A percentile compares a stretch with the other conserved stretches of the same genome.
These are phyloP conservation scores for Dendrolimus houi DNA, from an alignment of 2,888 invertebrate species.

Conservation along the genomic window DNA sequence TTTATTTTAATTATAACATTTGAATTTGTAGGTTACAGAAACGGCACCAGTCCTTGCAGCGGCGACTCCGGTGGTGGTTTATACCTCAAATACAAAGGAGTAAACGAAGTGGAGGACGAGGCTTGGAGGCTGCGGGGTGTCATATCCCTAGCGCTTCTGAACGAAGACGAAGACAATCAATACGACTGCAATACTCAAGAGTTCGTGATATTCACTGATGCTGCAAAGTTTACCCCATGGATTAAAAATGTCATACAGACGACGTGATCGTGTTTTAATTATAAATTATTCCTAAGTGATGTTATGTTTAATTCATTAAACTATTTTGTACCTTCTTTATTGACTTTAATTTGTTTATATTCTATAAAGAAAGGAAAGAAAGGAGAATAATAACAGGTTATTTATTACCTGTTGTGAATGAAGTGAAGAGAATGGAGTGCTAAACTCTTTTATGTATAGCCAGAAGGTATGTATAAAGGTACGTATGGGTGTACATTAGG, in stretches of 20 bases:
- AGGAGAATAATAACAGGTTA: no score
- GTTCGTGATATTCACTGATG: neutral
- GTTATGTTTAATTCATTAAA: no score
- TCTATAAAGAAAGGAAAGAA: no score
- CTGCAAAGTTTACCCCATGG: neutral
- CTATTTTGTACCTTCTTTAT: no score
- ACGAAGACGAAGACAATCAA: neutral
- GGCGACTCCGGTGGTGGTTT: neutral
- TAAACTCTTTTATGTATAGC: no score
- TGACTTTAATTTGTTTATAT: no score
- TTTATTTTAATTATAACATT: no score
- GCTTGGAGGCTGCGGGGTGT: neutral
- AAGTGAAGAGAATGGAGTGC: no score
- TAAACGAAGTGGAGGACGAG: neutral
- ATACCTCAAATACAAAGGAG: neutral
- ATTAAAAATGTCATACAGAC: neutral
- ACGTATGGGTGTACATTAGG: no score
- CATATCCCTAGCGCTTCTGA: neutral
- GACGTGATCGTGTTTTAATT: neutral
- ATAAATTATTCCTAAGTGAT: no score
- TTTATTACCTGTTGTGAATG: no score
- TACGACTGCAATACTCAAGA: neutral
- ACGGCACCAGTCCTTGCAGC: neutral
- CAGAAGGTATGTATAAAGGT: no score
- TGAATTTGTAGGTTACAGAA: neutral